Percentiles rank a stretch among this genome's conserved stretches.
Evolutionary conservation across 2,888 invertebrate genomes (phyloP).

Genomic region (Portevinia maculata): DNA sequence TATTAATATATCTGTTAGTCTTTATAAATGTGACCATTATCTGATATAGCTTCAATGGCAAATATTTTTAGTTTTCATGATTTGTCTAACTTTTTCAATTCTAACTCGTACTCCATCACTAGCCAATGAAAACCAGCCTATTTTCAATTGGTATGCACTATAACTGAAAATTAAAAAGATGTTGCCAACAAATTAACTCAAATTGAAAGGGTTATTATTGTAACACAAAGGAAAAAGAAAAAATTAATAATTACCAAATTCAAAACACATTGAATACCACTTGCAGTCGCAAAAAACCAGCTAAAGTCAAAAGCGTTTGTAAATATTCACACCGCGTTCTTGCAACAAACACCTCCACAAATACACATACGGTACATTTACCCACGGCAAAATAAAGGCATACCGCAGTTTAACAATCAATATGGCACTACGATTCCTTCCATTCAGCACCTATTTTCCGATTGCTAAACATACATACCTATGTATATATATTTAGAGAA

Average conservation of each 20-base stretch:
- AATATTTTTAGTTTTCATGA: too few species aligned
- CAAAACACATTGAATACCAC: not conserved
- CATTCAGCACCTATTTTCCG: slow-evolving; percentile 16
- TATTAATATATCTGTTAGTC: too few species aligned
- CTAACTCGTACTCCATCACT: too few species aligned
- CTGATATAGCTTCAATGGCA: too few species aligned
- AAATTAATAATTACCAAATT: not conserved
- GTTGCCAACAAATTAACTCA: too few species aligned
- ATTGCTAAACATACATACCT: too few species aligned
- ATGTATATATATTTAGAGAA: slow-evolving; percentile 30
- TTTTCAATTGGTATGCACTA: too few species aligned
- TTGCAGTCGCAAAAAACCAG: not conserved
- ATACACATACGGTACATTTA: not conserved
- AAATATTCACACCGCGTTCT: slow-evolving; percentile 37
- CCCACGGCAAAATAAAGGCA: not conserved
- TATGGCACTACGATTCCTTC: not conserved
- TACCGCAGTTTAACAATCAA: slow-evolving; percentile 31
- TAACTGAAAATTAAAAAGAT: too few species aligned
- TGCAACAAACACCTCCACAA: not conserved
- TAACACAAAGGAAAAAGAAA: not conserved
- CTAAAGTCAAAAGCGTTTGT: slow-evolving; percentile 4
- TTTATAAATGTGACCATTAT: too few species aligned
- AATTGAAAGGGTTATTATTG: too few species aligned
- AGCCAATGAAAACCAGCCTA: too few species aligned
- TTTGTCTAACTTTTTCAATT: too few species aligned